A percentile compares a stretch with the other conserved stretches of the same genome.
phyloP scores from a whole-genome alignment of 1,140 invertebrate genomes.

The Ceratosolen solmsi region DNA sequence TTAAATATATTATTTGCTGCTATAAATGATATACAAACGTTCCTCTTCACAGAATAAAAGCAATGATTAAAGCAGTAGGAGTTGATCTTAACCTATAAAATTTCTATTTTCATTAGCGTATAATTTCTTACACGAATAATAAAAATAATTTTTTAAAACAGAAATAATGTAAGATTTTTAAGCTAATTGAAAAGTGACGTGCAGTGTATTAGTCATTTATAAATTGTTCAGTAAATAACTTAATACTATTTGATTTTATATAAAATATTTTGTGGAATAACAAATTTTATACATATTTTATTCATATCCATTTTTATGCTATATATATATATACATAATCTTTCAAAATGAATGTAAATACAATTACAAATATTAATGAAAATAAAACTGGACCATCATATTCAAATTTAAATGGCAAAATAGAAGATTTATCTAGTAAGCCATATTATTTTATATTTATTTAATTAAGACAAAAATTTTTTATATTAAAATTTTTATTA shows the following conservation, averaged over 20 bases:
- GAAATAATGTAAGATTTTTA: neutral
- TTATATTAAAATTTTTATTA: conserved; percentile 23
- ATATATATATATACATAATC: conserved; percentile 11
- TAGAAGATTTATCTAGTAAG: conserved; percentile 59
- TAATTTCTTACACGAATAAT: neutral
- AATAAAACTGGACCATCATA: conserved; percentile 58
- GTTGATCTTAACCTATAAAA: conserved; percentile 35
- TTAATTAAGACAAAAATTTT: neutral
- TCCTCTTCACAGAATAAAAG: too few relatives aligned
- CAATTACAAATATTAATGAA: conserved; percentile 52
- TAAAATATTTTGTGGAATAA: neutral
- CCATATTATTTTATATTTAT: conserved; percentile 26
- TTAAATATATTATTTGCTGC: too few relatives aligned
- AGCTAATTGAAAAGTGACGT: too few relatives aligned
- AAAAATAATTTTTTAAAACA: conserved; percentile 17
- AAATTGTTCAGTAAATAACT: neutral
- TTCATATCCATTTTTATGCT: neutral
- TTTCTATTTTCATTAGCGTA: neutral
- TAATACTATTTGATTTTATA: neutral
- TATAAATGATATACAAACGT: too few relatives aligned
- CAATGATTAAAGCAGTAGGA: neutral
- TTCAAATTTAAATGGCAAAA: conserved; percentile 59
- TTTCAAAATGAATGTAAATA: conserved; percentile 59
- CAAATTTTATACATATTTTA: neutral
- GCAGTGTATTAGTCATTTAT: too few relatives aligned